phyloP scores from a whole-genome alignment of 2,888 invertebrate species.

The Pollenia labialis region DNA sequence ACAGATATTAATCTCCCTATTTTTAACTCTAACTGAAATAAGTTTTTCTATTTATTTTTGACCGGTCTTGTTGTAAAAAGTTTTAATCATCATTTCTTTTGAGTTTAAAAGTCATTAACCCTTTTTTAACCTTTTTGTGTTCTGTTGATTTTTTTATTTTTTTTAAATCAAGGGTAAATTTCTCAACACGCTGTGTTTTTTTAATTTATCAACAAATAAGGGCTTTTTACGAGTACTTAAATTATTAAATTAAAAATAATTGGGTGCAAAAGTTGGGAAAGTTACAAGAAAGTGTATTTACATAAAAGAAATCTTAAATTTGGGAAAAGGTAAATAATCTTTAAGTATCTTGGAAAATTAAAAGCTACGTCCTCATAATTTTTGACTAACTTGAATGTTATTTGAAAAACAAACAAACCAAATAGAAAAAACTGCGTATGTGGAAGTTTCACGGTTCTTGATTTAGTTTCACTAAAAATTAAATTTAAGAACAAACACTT shows the following conservation, averaged over 20 bases:
- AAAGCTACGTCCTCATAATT: slow-evolving; percentile 41
- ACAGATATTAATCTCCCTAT: background rate
- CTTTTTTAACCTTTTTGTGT: background rate
- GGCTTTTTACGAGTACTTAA: slow-evolving; percentile 8
- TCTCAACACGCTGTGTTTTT: background rate
- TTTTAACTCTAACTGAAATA: background rate
- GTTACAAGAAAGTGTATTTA: background rate
- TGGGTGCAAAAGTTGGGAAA: background rate
- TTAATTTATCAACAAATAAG: slow-evolving; percentile 27
- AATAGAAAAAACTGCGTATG: background rate
- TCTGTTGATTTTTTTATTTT: background rate
- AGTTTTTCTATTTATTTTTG: background rate
- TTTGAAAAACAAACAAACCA: no score
- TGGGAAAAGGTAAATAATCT: slow-evolving; percentile 6
- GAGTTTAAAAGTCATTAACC: background rate
- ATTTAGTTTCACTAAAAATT: slow-evolving; percentile 22
- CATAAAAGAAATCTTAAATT: background rate
- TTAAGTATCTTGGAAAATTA: background rate
- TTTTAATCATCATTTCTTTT: no score
- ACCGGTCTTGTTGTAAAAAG: no score
- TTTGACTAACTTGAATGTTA: background rate
- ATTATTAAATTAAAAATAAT: slow-evolving; percentile 26
- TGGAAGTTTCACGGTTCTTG: slow-evolving; percentile 28
- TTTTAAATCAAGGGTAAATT: background rate
- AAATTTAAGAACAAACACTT: background rate